A percentile compares a stretch with the other conserved stretches of the same genome.
Evolutionary conservation across 2,113 vertebrate species (phyloP).

Genomic region (Pleuronectes platessa): DNA sequence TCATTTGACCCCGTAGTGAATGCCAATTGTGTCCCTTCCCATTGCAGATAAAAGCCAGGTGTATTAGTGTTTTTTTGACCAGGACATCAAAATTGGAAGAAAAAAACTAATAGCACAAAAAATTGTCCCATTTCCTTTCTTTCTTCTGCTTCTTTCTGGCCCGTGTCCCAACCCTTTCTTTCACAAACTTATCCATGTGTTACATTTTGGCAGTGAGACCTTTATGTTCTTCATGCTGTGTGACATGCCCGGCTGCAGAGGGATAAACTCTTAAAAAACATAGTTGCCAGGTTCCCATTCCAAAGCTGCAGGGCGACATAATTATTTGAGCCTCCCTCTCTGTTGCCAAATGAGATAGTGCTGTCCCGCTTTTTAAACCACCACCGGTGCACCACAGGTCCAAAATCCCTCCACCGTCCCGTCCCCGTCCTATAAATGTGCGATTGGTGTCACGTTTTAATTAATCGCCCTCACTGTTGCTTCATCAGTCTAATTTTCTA

Average conservation of each 20-base stretch:
- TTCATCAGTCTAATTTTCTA: slow-evolving; percentile 30
- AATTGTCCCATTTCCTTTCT: background rate
- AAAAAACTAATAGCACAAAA: background rate
- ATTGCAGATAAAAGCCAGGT: background rate
- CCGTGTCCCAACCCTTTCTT: background rate
- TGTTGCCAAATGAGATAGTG: slow-evolving; percentile 22
- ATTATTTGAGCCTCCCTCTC: slow-evolving; percentile 28
- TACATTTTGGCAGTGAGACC: slow-evolving; percentile 21
- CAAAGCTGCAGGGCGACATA: slow-evolving; percentile 30
- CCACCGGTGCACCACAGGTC: background rate
- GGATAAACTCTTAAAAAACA: slow-evolving; percentile 25
- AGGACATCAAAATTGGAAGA: background rate
- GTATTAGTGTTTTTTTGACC: background rate
- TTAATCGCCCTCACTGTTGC: background rate
- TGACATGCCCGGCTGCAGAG: slow-evolving; percentile 4
- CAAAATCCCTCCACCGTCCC: background rate
- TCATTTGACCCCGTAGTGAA: no score
- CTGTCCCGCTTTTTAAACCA: background rate
- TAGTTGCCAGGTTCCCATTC: slow-evolving; percentile 26
- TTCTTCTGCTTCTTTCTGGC: background rate
- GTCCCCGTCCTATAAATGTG: background rate
- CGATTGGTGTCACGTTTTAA: slow-evolving; percentile 30
- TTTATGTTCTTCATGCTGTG: slow-evolving; percentile 25
- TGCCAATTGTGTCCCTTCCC: background rate
- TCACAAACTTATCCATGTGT: slow-evolving; percentile 4